Conservation (phyloP, 2,113 vertebrate species). For the Vombatus ursinus region DNA sequence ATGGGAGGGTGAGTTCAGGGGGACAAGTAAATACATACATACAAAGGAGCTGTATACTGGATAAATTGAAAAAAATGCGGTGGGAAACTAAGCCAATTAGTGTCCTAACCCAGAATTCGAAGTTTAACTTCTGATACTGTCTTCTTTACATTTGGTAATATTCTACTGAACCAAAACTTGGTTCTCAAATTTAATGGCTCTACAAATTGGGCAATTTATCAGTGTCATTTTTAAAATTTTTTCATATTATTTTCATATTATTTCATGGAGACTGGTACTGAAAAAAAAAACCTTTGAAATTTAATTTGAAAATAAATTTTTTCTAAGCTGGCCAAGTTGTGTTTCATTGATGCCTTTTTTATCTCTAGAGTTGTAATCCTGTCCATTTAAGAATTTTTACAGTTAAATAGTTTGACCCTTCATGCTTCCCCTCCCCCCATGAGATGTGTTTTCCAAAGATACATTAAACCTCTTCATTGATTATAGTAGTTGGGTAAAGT, state of each 20-base stretch:
- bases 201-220: conserved; percentile 6
- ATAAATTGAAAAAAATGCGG: not conserved
- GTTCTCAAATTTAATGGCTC: too few species aligned
- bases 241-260: not conserved
- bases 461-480: conserved; percentile 26
- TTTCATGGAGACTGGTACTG: conserved; percentile 25
- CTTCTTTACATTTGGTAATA: conserved; percentile 26
- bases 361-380: conserved; percentile 16
- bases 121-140: not conserved
- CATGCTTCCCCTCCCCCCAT: not conserved
- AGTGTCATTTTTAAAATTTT: not conserved
- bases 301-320: conserved; percentile 49
- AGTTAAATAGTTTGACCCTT: not conserved
- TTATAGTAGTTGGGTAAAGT: conserved; percentile 45
- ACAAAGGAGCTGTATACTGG: too few species aligned
- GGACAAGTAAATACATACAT: too few species aligned
- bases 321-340: not conserved
- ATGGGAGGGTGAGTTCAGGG: too few species aligned
- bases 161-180: conserved; percentile 27
- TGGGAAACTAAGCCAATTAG: not conserved
- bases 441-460: conserved; percentile 21
- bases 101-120: not conserved
- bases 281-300: conserved; percentile 49
- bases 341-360: not conserved
- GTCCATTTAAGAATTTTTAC: conserved; percentile 10